Evolutionary conservation across 2,797 vertebrate species (phyloP), one percentile per base, ranked within the genome.

Genomic region (Staurois parvus): DNA sequence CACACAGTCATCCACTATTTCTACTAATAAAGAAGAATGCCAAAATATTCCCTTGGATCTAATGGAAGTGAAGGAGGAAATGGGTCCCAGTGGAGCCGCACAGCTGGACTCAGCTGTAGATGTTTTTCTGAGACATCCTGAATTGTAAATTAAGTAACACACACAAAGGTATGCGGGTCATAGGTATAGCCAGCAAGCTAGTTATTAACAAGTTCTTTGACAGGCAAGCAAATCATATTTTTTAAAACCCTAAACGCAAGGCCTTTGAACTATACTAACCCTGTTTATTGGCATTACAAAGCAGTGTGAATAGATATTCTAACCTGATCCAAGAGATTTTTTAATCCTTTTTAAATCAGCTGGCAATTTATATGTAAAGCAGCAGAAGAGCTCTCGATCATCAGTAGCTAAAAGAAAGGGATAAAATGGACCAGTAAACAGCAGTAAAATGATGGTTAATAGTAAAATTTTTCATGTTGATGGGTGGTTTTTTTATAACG

Each of bases 21-120:
- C 74, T 72, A 34, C 79, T 67, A 75, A 85, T 69, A 72, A 73
- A 83, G 69, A 32, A 40, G 64, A 78, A 86, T 74, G 30, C 69
- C 62, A 72, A 37, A 56, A 37, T 42, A 34, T 77, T 79, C 30
- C 29, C 73, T 75, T 82, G 79, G 56, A 82, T 66, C 73, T 82
- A 13, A 70, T 66, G 73, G 85, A 81, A 78, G 77, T 29, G 29
- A 72, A 76, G 48, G 70, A 81, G 72, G 26, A 77, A 82, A 86
- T 86, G 29, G 66, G 26, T 85, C 85, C 52, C 85, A 17, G 21
- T 32, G 56, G 74, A 82, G 24, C 24, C 21, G 30, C 52, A 72
- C 79, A 86, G 79, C 85, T 83, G 79, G 74, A 56, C 29, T 52
- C 56, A 86, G 66, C 78, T 85, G 84, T 62, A 85, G 66, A 81